phyloP scores from a whole-genome alignment of 1,140 invertebrate species.

The Rhopalosiphum maidis region DNA sequence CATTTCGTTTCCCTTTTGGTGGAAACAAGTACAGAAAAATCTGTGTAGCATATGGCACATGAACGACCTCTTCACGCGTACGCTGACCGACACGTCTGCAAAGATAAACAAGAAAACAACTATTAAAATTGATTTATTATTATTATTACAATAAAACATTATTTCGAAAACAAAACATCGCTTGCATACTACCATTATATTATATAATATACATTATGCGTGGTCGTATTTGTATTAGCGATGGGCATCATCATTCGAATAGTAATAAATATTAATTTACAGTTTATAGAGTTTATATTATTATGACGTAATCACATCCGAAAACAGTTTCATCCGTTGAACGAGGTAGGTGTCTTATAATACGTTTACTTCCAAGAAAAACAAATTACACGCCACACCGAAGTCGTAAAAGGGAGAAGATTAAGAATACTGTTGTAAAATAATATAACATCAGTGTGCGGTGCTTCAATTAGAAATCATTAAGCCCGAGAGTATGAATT shows the following conservation, averaged over 20 bases:
- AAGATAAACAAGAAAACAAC: conserved; percentile 38
- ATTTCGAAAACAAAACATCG: not conserved
- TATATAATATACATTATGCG: not conserved
- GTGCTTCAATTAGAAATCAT: not conserved
- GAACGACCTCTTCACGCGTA: conserved; percentile 69
- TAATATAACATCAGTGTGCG: not conserved
- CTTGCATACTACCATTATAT: not conserved
- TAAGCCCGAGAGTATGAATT: not conserved
- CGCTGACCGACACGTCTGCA: conserved; percentile 74
- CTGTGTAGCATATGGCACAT: conserved; percentile 75
- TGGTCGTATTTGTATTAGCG: not conserved
- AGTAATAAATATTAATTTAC: not conserved
- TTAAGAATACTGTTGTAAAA: not conserved
- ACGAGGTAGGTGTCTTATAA: not conserved
- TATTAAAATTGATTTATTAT: not conserved
- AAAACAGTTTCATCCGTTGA: not conserved
- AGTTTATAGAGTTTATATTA: not conserved
- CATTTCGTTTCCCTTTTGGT: conserved; percentile 67
- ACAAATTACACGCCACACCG: not conserved
- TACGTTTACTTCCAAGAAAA: not conserved
- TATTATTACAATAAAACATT: not conserved
- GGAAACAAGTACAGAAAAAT: conserved; percentile 77
- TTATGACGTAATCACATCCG: not conserved
- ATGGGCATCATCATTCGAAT: not conserved
- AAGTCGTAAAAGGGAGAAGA: not conserved